Conservation (phyloP, 1,140 invertebrate species). For the Lordiphosa stackelbergi region DNA sequence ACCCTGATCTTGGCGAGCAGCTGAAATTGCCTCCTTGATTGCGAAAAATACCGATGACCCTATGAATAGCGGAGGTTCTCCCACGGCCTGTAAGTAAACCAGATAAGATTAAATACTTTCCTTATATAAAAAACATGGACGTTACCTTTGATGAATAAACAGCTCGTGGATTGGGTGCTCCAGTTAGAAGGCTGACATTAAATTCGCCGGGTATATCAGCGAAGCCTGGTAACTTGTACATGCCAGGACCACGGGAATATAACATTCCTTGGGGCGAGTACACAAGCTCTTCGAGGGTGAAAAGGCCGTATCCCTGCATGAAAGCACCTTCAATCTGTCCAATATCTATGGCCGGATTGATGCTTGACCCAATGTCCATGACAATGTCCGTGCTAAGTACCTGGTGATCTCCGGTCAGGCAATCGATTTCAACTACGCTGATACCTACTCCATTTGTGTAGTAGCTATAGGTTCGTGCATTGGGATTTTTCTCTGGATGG, state of each 20-base stretch:
- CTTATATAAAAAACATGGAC: not conserved
- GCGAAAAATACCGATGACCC: conserved; percentile 92
- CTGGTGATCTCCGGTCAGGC: conserved; percentile 91
- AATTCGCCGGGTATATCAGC: conserved; percentile 93
- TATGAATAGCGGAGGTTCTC: conserved; percentile 95
- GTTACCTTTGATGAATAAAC: conserved; percentile 95
- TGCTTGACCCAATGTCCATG: conserved; percentile 93
- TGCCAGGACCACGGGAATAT: conserved; percentile 91
- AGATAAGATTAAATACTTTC: not conserved
- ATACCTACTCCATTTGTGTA: conserved; percentile 88
- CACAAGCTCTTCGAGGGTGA: conserved; percentile 92
- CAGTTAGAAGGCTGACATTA: conserved; percentile 94
- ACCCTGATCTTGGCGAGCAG: conserved; percentile 85
- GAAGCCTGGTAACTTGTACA: conserved; percentile 94
- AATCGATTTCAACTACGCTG: conserved; percentile 92
- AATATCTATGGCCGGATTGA: conserved; percentile 97
- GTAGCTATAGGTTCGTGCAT: conserved; percentile 88
- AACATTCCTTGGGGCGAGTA: conserved; percentile 89
- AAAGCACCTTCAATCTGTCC: conserved; percentile 97
- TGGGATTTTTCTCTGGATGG: conserved; percentile 83
- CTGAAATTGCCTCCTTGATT: conserved; percentile 91
- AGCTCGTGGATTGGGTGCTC: conserved; percentile 90
- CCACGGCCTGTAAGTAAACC: conserved; percentile 83
- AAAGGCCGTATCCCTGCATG: conserved; percentile 94
- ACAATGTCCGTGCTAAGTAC: conserved; percentile 94